Evolutionary conservation across 2,113 vertebrate genomes (phyloP).

Genomic region (Apteryx mantelli): DNA sequence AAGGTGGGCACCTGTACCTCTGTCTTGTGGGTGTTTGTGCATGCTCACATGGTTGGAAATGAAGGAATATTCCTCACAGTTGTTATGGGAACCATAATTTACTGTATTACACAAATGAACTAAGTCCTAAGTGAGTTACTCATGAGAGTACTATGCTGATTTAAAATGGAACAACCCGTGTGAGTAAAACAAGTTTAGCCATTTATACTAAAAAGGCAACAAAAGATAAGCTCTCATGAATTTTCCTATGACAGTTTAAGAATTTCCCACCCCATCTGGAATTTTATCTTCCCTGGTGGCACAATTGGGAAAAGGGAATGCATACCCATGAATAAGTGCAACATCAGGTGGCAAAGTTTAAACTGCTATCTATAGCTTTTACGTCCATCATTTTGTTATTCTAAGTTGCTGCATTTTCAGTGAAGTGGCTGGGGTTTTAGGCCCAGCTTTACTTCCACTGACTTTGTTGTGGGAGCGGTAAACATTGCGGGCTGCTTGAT

Average conservation of each 20-base stretch:
- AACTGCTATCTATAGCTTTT: background rate
- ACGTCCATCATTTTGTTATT: background rate
- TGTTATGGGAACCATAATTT: constrained; percentile 7
- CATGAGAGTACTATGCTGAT: background rate
- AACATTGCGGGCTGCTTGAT: background rate
- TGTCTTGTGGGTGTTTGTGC: background rate
- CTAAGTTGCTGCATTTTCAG: background rate
- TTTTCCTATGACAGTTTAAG: background rate
- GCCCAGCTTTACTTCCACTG: background rate
- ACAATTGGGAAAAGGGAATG: background rate
- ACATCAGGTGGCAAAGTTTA: background rate
- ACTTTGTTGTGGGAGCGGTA: background rate
- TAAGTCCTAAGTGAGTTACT: background rate
- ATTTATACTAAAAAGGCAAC: background rate
- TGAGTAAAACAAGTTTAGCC: background rate
- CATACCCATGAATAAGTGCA: background rate
- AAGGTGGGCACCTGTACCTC: background rate
- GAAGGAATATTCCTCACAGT: background rate
- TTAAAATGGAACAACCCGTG: background rate
- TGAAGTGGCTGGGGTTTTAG: background rate
- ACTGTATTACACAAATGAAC: background rate
- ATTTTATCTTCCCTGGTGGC: background rate
- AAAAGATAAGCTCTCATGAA: background rate
- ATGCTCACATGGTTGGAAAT: background rate
- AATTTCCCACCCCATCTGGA: background rate